A percentile compares a stretch with the other conserved stretches of the same genome.
phyloP scores from a whole-genome alignment of 2,797 vertebrate species.

The Clamator glandarius region DNA sequence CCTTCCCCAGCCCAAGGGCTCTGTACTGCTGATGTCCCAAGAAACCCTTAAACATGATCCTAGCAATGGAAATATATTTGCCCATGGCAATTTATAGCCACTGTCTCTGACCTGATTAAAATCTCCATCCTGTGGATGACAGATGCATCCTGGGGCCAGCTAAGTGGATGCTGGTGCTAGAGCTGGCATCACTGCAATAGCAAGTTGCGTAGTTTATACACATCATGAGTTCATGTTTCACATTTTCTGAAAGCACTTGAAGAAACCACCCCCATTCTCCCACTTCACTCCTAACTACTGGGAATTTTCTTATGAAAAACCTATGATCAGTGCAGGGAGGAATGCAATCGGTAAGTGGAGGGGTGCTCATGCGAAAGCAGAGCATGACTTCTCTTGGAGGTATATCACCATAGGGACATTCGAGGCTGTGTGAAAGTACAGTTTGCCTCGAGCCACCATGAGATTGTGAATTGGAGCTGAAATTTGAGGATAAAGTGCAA shows the following conservation, averaged over 20 bases:
- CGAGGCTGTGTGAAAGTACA: neutral
- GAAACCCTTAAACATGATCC: neutral
- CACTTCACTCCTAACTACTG: neutral
- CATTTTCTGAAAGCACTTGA: slow-evolving; percentile 6
- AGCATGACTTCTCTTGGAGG: neutral
- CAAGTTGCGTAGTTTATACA: neutral
- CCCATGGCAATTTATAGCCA: neutral
- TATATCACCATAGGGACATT: neutral
- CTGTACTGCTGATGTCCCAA: slow-evolving; percentile 3
- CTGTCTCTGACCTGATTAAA: slow-evolving; percentile 55
- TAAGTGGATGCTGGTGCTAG: slow-evolving; percentile 39
- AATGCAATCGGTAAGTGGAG: neutral
- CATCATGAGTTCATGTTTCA: neutral
- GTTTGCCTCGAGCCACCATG: neutral
- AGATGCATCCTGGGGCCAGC: neutral
- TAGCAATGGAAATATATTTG: slow-evolving; percentile 7
- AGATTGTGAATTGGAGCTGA: neutral
- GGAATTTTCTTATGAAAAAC: neutral
- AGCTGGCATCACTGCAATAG: neutral
- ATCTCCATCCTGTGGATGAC: slow-evolving; percentile 17
- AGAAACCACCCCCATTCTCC: neutral
- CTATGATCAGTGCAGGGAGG: neutral
- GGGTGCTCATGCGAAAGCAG: neutral
- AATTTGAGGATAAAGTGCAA: neutral
- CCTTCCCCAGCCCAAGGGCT: slow-evolving; percentile 13